phyloP scores from a whole-genome alignment of 1,140 invertebrate genomes.

The Drosophila pectinifera region DNA sequence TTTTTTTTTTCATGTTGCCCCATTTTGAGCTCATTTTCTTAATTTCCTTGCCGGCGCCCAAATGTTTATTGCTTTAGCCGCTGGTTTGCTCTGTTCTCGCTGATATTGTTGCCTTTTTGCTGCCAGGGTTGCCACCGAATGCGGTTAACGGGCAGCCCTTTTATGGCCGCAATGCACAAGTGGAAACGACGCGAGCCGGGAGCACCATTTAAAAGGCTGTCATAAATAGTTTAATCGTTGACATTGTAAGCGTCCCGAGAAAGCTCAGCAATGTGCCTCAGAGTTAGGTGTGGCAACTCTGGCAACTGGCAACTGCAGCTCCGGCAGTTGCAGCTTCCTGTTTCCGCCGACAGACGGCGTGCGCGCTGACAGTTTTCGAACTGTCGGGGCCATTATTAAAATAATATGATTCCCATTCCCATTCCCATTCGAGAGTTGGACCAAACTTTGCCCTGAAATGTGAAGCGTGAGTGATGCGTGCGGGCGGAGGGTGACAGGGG shows the following conservation, averaged over 20 bases:
- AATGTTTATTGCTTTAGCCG: constrained; percentile 41
- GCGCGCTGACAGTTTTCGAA: constrained; percentile 20
- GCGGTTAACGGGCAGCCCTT: constrained; percentile 8
- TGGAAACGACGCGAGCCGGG: constrained; percentile 7
- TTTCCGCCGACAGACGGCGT: constrained; percentile 14
- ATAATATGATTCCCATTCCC: constrained; percentile 42
- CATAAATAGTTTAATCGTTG: constrained; percentile 81
- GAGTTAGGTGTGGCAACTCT: constrained; percentile 36
- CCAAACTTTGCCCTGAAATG: constrained; percentile 13
- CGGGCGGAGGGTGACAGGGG: background rate
- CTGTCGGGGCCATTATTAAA: constrained; percentile 44
- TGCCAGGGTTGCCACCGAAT: constrained; percentile 24
- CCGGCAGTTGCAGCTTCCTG: constrained; percentile 25
- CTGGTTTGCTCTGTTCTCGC: too few relatives aligned
- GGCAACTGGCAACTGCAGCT: constrained; percentile 12
- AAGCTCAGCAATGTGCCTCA: background rate
- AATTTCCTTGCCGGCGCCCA: constrained; percentile 33
- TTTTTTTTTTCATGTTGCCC: background rate
- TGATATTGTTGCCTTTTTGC: constrained; percentile 14
- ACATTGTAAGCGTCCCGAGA: constrained; percentile 49
- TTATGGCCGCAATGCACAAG: constrained; percentile 20
- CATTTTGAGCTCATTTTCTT: constrained; percentile 42
- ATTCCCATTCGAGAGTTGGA: constrained; percentile 33
- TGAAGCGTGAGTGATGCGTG: constrained; percentile 14
- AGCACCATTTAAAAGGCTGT: constrained; percentile 64